Evolutionary conservation across 2,888 invertebrate species (phyloP).

Genomic region (Cantharis lateralis): DNA sequence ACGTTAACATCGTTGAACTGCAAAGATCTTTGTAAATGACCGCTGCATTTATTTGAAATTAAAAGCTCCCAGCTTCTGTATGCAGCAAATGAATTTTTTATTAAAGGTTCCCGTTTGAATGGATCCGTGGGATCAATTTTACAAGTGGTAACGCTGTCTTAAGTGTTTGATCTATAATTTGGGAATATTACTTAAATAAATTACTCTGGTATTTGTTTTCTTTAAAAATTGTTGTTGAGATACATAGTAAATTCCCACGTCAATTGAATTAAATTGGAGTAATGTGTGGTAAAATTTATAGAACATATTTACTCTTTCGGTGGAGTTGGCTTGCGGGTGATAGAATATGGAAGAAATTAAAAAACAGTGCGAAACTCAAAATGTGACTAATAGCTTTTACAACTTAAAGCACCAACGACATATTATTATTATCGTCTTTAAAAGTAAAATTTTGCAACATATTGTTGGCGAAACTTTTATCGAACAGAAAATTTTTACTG

Average conservation of each 20-base stretch:
- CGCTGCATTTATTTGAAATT: neutral
- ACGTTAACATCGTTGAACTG: neutral
- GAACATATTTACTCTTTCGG: no score
- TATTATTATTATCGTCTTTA: neutral
- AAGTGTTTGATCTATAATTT: no score
- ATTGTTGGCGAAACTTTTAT: neutral
- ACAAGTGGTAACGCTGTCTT: no score
- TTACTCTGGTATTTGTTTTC: no score
- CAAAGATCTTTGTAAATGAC: neutral
- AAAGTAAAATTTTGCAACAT: neutral
- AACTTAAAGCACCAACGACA: neutral
- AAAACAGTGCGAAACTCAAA: neutral
- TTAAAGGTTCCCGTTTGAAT: neutral
- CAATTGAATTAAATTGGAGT: no score
- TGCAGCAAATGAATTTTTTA: neutral
- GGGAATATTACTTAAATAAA: no score
- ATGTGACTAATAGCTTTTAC: neutral
- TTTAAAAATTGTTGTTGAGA: no score
- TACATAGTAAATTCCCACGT: no score
- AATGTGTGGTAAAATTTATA: no score
- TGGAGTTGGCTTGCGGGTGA: no score
- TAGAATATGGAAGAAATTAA: no score
- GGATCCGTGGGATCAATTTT: neutral
- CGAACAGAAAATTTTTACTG: neutral
- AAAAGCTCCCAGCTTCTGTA: neutral